These are phyloP conservation scores for Mallotus villosus DNA, from an alignment of 2,797 vertebrate species.

Conservation along the genomic window DNA sequence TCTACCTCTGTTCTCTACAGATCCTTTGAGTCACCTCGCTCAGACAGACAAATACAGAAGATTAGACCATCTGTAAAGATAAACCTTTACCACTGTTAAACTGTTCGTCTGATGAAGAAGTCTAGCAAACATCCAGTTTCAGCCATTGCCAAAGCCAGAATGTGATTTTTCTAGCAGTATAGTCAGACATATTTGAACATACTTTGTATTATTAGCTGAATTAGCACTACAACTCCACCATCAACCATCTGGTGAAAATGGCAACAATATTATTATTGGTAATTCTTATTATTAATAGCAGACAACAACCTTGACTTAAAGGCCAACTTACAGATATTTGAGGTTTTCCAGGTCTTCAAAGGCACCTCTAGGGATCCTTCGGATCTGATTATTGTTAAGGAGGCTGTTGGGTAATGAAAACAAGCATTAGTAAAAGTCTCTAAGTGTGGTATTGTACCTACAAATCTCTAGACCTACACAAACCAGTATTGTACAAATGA, in stretches of 20 bases:
- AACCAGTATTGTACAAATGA: neutral
- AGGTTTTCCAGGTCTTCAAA: constrained; percentile 98
- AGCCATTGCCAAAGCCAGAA: neutral
- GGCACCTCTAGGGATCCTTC: constrained; percentile 86
- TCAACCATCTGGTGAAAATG: constrained; percentile 16
- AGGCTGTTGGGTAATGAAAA: constrained; percentile 76
- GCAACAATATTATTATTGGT: neutral
- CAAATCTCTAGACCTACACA: neutral
- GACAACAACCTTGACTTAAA: no score
- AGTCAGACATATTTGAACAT: constrained; percentile 1
- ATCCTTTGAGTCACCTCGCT: constrained; percentile 41
- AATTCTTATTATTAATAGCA: no score
- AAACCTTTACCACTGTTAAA: constrained; percentile 15
- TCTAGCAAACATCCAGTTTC: constrained; percentile 13
- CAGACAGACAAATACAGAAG: constrained; percentile 59
- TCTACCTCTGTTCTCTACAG: constrained; percentile 26
- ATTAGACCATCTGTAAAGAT: constrained; percentile 37
- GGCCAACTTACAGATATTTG: constrained; percentile 94
- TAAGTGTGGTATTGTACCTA: neutral
- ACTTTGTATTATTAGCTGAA: constrained; percentile 10
- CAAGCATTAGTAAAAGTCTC: constrained; percentile 16
- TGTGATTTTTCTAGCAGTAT: neutral
- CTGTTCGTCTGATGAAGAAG: constrained; percentile 30
- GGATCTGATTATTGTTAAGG: constrained; percentile 97
- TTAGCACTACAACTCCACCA: constrained; percentile 13